phyloP scores from a whole-genome alignment of 2,797 vertebrate species.

The Chromis chromis region DNA sequence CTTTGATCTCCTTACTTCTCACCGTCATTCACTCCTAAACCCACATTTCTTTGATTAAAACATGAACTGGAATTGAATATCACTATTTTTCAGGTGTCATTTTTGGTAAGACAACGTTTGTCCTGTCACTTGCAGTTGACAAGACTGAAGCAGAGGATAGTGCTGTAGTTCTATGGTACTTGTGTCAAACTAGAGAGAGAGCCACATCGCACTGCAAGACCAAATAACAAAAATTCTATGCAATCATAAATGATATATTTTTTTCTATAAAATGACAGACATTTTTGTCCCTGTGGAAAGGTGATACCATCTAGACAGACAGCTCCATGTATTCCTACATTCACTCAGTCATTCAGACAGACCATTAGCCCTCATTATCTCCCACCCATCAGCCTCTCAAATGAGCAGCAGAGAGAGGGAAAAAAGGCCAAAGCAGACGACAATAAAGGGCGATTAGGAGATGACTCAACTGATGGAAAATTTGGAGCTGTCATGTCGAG shows the following conservation, averaged over 20 bases:
- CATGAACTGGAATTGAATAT: constrained; percentile 5
- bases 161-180: background rate
- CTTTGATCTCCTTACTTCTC: background rate
- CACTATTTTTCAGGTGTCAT: background rate
- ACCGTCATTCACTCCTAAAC: background rate
- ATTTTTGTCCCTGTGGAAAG: constrained; percentile 21
- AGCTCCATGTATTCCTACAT: constrained; percentile 29
- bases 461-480: constrained; percentile 42
- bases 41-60: background rate
- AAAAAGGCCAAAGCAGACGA: constrained; percentile 34
- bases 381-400: constrained; percentile 53
- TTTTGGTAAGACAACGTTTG: constrained; percentile 7
- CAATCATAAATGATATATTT: constrained; percentile 9
- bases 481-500: constrained; percentile 30
- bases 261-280: constrained; percentile 22
- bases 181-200: too few species aligned
- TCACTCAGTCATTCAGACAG: constrained; percentile 49
- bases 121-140: background rate
- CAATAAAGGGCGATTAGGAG: constrained; percentile 47
- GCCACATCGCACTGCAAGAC: background rate
- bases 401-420: constrained; percentile 37
- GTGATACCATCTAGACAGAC: constrained; percentile 10
- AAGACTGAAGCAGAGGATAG: background rate
- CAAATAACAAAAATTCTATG: background rate
- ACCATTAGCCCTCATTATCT: constrained; percentile 61